These are phyloP conservation scores for Drosophila auraria DNA, from an alignment of 1,140 invertebrate genomes.

Conservation along the genomic window DNA sequence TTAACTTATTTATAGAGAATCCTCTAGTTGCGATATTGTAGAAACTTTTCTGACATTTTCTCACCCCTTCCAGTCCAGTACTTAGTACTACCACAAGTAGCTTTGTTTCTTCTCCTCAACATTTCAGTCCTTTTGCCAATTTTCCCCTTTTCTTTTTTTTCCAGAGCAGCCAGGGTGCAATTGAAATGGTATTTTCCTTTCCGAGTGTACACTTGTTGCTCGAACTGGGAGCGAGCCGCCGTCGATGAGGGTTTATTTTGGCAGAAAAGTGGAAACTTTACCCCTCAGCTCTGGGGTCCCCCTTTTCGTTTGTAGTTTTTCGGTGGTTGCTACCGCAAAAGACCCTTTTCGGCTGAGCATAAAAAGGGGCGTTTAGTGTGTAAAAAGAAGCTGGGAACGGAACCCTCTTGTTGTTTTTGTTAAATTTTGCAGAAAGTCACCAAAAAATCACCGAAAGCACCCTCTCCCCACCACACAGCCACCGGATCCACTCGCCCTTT, in stretches of 20 bases:
- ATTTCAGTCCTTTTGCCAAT: conserved; percentile 39
- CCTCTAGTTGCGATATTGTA: background rate
- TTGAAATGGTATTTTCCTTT: conserved; percentile 62
- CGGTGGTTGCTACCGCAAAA: conserved; percentile 63
- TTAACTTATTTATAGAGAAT: background rate
- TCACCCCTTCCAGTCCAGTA: conserved; percentile 9
- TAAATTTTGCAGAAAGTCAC: conserved; percentile 83
- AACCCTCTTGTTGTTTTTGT: conserved; percentile 78
- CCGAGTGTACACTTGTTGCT: conserved; percentile 71
- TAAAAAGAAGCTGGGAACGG: conserved; percentile 50
- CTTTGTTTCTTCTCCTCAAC: conserved; percentile 25
- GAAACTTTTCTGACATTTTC: conserved; percentile 14
- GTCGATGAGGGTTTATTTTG: conserved; percentile 58
- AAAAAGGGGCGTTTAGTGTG: conserved; percentile 75
- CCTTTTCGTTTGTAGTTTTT: conserved; percentile 60
- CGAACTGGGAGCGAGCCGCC: background rate
- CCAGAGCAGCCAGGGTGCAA: conserved; percentile 9
- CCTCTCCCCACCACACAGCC: conserved; percentile 10
- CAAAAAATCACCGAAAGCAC: conserved; percentile 34
- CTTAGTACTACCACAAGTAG: conserved; percentile 27
- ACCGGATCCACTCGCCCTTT: conserved; percentile 20
- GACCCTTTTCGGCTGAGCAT: conserved; percentile 42
- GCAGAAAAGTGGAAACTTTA: conserved; percentile 57
- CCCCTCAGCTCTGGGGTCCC: conserved; percentile 17
- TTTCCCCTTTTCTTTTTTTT: conserved; percentile 8